These are phyloP conservation scores for Tetraneura akinire DNA, from an alignment of 1,140 invertebrate species.

Conservation along the genomic window DNA sequence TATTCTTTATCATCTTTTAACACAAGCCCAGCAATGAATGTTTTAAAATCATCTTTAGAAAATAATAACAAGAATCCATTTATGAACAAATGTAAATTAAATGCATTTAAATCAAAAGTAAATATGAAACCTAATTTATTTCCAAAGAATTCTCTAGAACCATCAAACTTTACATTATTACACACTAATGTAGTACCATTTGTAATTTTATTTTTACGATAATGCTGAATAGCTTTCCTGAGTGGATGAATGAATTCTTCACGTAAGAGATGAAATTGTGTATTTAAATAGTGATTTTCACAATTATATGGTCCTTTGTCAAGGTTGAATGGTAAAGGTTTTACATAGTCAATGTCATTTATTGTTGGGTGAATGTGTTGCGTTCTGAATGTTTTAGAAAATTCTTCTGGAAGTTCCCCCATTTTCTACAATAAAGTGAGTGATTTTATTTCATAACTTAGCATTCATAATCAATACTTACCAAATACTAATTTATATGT, in stretches of 20 bases:
- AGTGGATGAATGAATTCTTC: constrained; percentile 60
- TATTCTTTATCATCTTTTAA: constrained; percentile 58
- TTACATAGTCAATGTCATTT: constrained; percentile 44
- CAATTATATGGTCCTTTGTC: constrained; percentile 60
- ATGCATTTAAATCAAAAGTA: constrained; percentile 10
- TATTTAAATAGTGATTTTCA: constrained; percentile 64
- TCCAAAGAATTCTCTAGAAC: constrained; percentile 41
- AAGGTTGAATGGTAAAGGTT: constrained; percentile 51
- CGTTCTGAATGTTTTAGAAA: constrained; percentile 28
- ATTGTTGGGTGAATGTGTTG: constrained; percentile 35
- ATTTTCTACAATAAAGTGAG: constrained; percentile 2
- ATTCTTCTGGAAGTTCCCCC: constrained; percentile 40
- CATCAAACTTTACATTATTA: constrained; percentile 34
- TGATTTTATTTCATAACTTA: no score
- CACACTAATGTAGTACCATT: not conserved
- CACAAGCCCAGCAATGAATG: constrained; percentile 60
- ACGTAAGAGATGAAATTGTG: constrained; percentile 64
- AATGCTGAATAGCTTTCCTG: constrained; percentile 50
- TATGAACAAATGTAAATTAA: constrained; percentile 39
- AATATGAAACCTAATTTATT: constrained; percentile 45
- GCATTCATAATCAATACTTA: no score
- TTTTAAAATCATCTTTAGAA: constrained; percentile 45
- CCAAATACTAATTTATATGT: no score
- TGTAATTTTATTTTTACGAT: constrained; percentile 41
- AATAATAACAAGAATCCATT: constrained; percentile 34